Percentiles rank a stretch among this genome's conserved stretches.
phyloP scores from a whole-genome alignment of 92 coral and sea anemone genomes.

The Porites cylindrica region DNA sequence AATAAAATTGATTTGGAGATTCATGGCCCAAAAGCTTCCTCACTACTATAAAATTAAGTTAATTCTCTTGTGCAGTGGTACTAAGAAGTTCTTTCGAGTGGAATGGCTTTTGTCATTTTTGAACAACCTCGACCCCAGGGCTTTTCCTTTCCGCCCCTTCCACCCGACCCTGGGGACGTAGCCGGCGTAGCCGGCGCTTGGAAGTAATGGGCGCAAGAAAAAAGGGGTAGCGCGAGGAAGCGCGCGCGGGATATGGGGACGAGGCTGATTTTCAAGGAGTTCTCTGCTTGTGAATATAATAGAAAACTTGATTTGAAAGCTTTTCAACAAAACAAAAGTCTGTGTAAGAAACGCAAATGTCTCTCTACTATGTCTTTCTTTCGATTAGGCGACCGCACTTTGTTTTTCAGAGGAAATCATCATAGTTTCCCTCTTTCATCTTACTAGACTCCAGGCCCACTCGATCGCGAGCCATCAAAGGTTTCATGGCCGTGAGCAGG shows the following conservation, averaged over 20 bases:
- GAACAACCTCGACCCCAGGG: too few relatives aligned
- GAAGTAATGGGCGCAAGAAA: too few relatives aligned
- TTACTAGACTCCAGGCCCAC: constrained; percentile 91
- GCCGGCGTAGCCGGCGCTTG: too few relatives aligned
- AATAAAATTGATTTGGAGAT: constrained; percentile 1
- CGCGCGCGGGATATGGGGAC: too few relatives aligned
- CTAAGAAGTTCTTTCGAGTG: too few relatives aligned
- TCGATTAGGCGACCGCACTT: background rate
- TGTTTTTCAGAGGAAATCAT: constrained; percentile 65
- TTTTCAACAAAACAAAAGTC: background rate
- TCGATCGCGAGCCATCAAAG: constrained; percentile 96
- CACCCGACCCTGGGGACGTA: too few relatives aligned
- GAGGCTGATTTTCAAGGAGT: background rate
- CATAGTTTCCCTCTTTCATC: constrained; percentile 81
- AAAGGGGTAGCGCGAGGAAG: too few relatives aligned
- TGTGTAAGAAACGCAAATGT: too few relatives aligned
- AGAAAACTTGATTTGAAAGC: background rate
- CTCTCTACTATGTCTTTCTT: background rate
- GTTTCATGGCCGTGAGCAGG: constrained; percentile 95
- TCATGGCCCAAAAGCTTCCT: background rate
- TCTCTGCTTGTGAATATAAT: background rate
- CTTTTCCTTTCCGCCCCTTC: too few relatives aligned
- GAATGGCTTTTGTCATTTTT: too few relatives aligned
- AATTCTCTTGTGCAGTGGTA: background rate
- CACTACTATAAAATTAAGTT: background rate